phyloP scores from a whole-genome alignment of 2,113 vertebrate genomes.

The Empidonax alnorum region DNA sequence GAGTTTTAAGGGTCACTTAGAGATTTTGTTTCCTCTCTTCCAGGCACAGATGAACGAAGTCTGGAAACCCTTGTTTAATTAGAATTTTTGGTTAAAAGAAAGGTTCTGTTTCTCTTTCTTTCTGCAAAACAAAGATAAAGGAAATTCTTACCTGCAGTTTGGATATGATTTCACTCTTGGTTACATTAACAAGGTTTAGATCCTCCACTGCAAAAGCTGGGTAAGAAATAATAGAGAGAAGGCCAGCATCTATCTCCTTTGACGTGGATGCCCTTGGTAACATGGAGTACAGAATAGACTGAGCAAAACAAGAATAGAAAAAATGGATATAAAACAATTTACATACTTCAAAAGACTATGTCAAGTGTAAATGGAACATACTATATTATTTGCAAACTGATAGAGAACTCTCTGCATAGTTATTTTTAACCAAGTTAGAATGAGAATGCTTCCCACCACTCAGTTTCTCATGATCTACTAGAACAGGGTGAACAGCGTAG shows the following conservation, averaged over 20 bases:
- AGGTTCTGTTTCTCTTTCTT: not conserved
- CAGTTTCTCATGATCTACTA: not conserved
- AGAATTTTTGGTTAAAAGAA: not conserved
- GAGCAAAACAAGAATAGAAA: conserved; percentile 40
- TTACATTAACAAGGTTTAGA: conserved; percentile 88
- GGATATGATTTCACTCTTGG: conserved; percentile 94
- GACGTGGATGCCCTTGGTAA: conserved; percentile 95
- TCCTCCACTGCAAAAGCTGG: conserved; percentile 98
- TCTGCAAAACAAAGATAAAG: not conserved
- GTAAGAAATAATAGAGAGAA: conserved; percentile 95
- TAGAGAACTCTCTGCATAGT: not conserved
- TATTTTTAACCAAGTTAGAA: not conserved
- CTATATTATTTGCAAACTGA: not conserved
- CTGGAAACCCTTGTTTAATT: not conserved
- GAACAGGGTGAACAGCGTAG: not conserved
- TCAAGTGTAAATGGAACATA: not conserved
- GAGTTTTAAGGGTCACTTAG: not conserved
- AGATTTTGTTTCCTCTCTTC: not conserved
- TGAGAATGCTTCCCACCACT: not conserved
- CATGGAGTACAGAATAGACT: conserved; percentile 99
- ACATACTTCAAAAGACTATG: not conserved
- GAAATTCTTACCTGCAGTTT: conserved; percentile 88
- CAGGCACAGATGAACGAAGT: not conserved
- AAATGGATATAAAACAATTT: not conserved
- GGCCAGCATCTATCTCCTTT: conserved; percentile 97